A percentile compares a stretch with the other conserved stretches of the same genome.
These are phyloP conservation scores for Nannobrachium achirus DNA, from an alignment of 2,113 vertebrate genomes.

Conservation along the genomic window DNA sequence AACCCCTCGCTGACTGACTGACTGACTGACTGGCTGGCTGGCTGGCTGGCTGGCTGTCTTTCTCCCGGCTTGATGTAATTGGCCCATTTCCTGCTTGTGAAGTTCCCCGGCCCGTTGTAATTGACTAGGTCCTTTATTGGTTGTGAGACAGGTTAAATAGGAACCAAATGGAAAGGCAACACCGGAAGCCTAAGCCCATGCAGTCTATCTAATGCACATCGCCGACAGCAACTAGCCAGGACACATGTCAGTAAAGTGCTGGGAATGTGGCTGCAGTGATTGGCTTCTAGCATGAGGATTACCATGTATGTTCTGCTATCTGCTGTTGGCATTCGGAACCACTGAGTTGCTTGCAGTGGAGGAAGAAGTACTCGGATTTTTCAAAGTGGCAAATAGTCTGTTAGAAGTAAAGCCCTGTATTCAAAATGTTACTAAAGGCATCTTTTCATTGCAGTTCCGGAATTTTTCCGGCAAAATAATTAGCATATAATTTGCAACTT, in stretches of 20 bases:
- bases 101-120: conserved; percentile 73
- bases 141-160: conserved; percentile 74
- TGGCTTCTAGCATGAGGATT: conserved; percentile 64
- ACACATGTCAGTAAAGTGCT: conserved; percentile 46
- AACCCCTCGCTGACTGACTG: conserved; percentile 50
- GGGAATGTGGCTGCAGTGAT: conserved; percentile 61
- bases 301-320: conserved; percentile 32
- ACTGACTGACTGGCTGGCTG: too few species aligned
- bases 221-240: conserved; percentile 59
- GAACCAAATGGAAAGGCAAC: conserved; percentile 78
- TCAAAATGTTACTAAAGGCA: too few species aligned
- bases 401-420: too few species aligned
- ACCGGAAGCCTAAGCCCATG: conserved; percentile 60
- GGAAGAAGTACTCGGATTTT: too few species aligned
- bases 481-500: too few species aligned
- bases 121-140: conserved; percentile 78
- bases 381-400: too few species aligned
- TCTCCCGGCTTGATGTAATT: conserved; percentile 74
- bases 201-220: conserved; percentile 65
- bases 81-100: conserved; percentile 77
- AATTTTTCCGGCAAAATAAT: too few species aligned
- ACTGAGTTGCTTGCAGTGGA: conserved; percentile 19
- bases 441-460: too few species aligned
- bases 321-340: conserved; percentile 40
- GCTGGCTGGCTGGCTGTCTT: conserved; percentile 45